Conservation (phyloP, 2,888 invertebrate species). For the Drosophila peninsularis region DNA sequence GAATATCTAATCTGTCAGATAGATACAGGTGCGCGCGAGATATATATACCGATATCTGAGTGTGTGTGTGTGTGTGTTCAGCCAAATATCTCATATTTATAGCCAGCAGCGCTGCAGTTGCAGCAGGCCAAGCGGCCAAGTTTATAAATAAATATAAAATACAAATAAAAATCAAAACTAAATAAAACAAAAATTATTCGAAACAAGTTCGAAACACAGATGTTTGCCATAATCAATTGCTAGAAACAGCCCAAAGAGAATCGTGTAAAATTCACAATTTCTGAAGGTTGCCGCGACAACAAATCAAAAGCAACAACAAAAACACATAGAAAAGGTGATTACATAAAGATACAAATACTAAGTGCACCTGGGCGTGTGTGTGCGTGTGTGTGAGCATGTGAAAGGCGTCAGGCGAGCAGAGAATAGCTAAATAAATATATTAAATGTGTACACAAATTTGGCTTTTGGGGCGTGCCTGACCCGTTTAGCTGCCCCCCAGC, state of each 20-base stretch:
- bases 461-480: constrained; percentile 58
- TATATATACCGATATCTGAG: background rate
- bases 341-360: constrained; percentile 57
- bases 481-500: constrained; percentile 41
- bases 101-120: constrained; percentile 26
- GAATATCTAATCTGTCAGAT: constrained; percentile 22
- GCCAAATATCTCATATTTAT: constrained; percentile 32
- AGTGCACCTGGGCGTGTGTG: constrained; percentile 11
- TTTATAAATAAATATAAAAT: constrained; percentile 51
- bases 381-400: constrained; percentile 42
- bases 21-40: constrained; percentile 12
- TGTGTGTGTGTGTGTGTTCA: constrained; percentile 7
- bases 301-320: constrained; percentile 29
- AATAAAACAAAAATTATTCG: constrained; percentile 23
- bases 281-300: constrained; percentile 52
- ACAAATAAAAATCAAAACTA: constrained; percentile 23
- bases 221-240: constrained; percentile 76
- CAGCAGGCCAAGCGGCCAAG: constrained; percentile 23
- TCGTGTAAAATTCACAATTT: constrained; percentile 47
- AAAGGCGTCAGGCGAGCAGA: constrained; percentile 30
- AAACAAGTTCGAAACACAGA: constrained; percentile 62
- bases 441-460: constrained; percentile 17
- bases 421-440: constrained; percentile 5
- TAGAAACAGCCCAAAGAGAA: constrained; percentile 35
- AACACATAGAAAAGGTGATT: constrained; percentile 59